Percentiles rank a stretch among this genome's conserved stretches.
Conservation (phyloP, 2,888 invertebrate genomes). For the Troilus luridus region DNA sequence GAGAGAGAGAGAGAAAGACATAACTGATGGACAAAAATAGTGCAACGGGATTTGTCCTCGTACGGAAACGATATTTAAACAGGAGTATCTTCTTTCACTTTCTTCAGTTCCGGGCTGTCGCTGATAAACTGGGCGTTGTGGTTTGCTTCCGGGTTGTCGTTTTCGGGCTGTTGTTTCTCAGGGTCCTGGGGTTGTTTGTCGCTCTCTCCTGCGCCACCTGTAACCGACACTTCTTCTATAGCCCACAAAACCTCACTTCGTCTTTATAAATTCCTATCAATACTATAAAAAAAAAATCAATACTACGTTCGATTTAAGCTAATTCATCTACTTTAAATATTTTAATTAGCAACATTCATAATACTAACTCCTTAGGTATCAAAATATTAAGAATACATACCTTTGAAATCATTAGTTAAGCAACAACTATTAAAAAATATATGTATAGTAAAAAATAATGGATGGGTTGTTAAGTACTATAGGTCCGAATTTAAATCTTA, state of each 20-base stretch:
- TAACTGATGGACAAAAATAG: neutral
- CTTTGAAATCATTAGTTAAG: neutral
- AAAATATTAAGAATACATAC: neutral
- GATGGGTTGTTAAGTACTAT: too few species aligned
- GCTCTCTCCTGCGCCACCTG: constrained; percentile 67
- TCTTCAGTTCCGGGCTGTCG: constrained; percentile 74
- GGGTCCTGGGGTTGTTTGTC: constrained; percentile 68
- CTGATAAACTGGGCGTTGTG: constrained; percentile 76
- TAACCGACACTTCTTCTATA: constrained; percentile 60
- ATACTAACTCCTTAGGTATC: neutral
- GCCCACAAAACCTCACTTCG: neutral
- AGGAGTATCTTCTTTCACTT: constrained; percentile 75
- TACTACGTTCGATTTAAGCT: neutral
- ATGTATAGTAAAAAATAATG: neutral
- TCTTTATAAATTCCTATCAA: neutral
- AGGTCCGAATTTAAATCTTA: too few species aligned
- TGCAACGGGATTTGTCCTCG: neutral
- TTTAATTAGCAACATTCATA: neutral
- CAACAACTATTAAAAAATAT: neutral
- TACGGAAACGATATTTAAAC: constrained; percentile 69
- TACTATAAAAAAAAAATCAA: neutral
- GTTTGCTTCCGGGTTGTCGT: constrained; percentile 69
- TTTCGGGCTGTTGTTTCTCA: constrained; percentile 67
- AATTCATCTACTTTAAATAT: neutral
- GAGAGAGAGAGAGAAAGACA: neutral